A percentile compares a stretch with the other conserved stretches of the same genome.
Conservation (phyloP, 1,140 invertebrate genomes). For the Phenacoccus solenopsis region DNA sequence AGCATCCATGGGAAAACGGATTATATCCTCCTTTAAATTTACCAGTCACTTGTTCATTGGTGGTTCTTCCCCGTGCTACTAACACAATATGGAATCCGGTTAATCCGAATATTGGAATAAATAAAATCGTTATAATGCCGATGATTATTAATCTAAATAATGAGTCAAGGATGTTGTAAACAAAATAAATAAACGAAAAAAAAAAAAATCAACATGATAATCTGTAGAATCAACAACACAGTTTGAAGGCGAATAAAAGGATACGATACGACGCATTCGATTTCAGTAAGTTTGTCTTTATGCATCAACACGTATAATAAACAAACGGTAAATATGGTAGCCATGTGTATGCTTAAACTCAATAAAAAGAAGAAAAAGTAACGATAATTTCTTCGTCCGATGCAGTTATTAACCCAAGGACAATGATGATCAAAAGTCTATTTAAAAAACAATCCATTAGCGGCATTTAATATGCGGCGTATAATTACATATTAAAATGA, state of each 20-base stretch:
- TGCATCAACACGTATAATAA: conserved; percentile 80
- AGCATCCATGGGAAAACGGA: conserved; percentile 88
- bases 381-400: conserved; percentile 94
- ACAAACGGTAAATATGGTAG: conserved; percentile 88
- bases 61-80: conserved; percentile 94
- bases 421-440: conserved; percentile 99
- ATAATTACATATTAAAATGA: background rate
- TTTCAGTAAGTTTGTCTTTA: conserved; percentile 63
- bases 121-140: conserved; percentile 45
- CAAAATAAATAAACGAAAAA: too few relatives aligned
- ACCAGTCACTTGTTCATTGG: conserved; percentile 98
- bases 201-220: too few relatives aligned
- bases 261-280: conserved; percentile 83
- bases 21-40: conserved; percentile 96
- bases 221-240: too few relatives aligned
- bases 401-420: conserved; percentile 99
- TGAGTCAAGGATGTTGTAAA: conserved; percentile 20
- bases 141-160: conserved; percentile 19
- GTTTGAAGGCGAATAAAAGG: conserved; percentile 46
- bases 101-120: conserved; percentile 93
- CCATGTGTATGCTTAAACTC: conserved; percentile 92
- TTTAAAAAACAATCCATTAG: conserved; percentile 34
- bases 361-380: conserved; percentile 98
- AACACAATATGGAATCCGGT: conserved; percentile 96
- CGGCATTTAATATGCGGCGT: background rate